Base-by-base conservation (phyloP, 2,888 invertebrate genomes). In the Ischnura elegans region DNA sequence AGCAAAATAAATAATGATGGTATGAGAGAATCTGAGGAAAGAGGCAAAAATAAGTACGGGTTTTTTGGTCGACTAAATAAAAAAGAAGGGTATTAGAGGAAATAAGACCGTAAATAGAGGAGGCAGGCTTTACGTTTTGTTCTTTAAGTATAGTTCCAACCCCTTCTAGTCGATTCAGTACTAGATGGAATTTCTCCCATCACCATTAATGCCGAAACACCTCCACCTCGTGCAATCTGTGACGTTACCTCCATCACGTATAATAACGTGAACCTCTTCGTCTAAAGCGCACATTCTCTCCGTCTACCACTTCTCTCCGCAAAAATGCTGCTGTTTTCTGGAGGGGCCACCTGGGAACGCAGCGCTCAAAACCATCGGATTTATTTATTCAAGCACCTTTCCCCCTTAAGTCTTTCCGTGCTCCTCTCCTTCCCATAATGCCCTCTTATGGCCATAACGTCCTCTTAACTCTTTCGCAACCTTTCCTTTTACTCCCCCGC, bases 271-370 rank as follows among this genome's bases (percentile, higher is more conserved):
- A 25, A 46, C n/a, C 10, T 13, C 45, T 29, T n/a, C 46, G 2
- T 8, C 46, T 46, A 87, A 25, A 21, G 25, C 25, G 29, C 10
- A 2, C n/a, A 29, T 19, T 43, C 16, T 5, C 45, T 16, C 4
- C 29, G 21, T 21, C 86, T 43, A 21, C 87, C 87, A 55, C 61
- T 61, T 42, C 87, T 51, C 51, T 85, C 87, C 87, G 21, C 61
- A 87, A 61, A n/a, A 87, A 55, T 87, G 87, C 55, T 87, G 55
- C 87, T 51, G 87, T 51, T 55, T 43, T 55, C 47, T 87, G 16
- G 19, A 87, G 87, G n/a, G 87, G 55, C 87, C 87, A 87, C 87
- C 87, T 87, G 87, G 87, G 55, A 87, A 42, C 87, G 29, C n/a
- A 61, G 55, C 51, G 87, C 87, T 87, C 87, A 46, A 36, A 51